Evolutionary conservation across 2,797 vertebrate genomes (phyloP), one percentile per base, ranked within the genome.

Genomic region (Peromyscus eremicus): DNA sequence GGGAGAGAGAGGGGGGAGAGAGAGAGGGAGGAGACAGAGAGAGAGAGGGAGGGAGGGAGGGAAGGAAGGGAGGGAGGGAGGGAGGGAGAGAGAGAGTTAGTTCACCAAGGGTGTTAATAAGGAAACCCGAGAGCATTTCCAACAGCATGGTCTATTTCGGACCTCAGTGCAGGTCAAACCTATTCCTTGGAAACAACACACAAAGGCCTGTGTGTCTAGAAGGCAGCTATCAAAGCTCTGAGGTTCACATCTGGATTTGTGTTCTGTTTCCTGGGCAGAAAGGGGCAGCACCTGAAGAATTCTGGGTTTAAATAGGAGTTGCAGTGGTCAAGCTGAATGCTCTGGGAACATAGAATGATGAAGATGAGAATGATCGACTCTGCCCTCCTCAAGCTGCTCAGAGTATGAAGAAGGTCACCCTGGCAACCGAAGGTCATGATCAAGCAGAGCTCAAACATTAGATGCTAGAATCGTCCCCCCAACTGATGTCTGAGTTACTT

Each of bases 61-160:
- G 37, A 37, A 37, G 37, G 37, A 40, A 4, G 4, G 37, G 40
- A 37, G 40, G 37, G 37, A 40, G 40, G 84, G 12, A 9, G 19
- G 76, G 88, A 34, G 71, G n/a, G 46, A 55, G 34, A 19, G 37
- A 27, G 52, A 52, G 52, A 14, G 49, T n/a, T n/a, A 46, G 46
- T 17, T 75, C 68, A 85, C 70, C 73, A 60, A 87, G 64, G 80
- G 70, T 88, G 57, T 34, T 87, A 43, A 5, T 43, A 23, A 84
- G 71, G 84, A 60, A 81, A 87, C 66, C 49, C 76, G 88, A 84
- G 66, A 64, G 49, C 32, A 25, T 37, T 46, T 29, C 21, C 66
- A 13, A 34, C 25, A 87, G 57, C 3, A 0, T 3, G 55, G 91
- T 57, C n/a, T 14, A 2, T 62, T 87, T 94, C 34, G 75, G 90